Base-by-base conservation (phyloP, 2,797 vertebrate genomes). In the Schizopygopsis malacanthus region DNA sequence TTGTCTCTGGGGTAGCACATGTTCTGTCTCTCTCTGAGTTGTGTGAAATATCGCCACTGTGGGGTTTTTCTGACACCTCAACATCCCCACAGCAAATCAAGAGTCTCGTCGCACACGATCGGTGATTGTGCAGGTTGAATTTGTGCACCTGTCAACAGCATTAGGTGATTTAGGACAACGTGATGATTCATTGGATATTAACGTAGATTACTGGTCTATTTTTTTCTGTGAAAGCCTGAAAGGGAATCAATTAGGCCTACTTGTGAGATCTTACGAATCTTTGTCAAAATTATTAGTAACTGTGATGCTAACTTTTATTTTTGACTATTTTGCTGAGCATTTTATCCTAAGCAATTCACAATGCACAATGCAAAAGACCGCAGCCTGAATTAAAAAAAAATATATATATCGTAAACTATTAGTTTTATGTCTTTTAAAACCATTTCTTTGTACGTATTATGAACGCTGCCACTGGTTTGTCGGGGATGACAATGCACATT, bases 401-500 rank as follows among this genome's bases (percentile, higher is more conserved):
- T 28, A 28, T 28, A 22, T 71, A 2, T 73, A 41, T 45, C 12
- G 10, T 11, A 28, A 22, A 16, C 20, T 28, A 6, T 4, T 8
- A 10, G 13, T 63, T 45, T 25, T 25, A 28, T 52, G 45, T 9
- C 8, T 65, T 18, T 63, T 59, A 15, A 70, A 41, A 7, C 22
- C 16, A 65, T 52, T 79, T 47, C n/a, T 33, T 71, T 39, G 28
- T 67, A 50, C 8, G n/a, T 41, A 22, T 73, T 77, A 52, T 71
- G n/a, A 76, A 80, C 56, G 47, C 43, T 82, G 78, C 77, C 73
- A 67, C n/a, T 69, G 47, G 56, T 80, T 47, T 86, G 6, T 87
- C 75, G 47, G 65, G 67, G 69, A 86, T 88, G 82, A 87, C 81
- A 84, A 45, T 79, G 83, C 85, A 88, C 56, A 85, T 71, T 76